Conservation (phyloP, 2,797 vertebrate genomes). For the Macropus fuliginosus region DNA sequence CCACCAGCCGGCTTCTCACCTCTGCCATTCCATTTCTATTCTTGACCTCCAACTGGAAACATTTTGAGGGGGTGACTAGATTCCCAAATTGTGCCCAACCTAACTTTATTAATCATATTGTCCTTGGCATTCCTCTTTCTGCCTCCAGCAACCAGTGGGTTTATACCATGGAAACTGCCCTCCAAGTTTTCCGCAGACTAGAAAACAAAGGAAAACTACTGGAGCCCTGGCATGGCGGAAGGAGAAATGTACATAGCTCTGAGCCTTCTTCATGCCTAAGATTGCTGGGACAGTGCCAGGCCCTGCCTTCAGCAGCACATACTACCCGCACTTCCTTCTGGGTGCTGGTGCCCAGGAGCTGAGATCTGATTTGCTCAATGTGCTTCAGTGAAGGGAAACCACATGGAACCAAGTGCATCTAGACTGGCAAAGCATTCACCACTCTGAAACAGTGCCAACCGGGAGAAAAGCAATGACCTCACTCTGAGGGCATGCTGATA, state of each 20-base stretch:
- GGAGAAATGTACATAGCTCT: neutral
- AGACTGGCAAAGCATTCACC: slow-evolving; percentile 27
- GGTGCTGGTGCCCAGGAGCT: neutral
- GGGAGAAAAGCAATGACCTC: neutral
- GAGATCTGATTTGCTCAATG: neutral
- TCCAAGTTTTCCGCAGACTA: neutral
- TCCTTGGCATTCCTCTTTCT: neutral
- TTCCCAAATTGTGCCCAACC: neutral
- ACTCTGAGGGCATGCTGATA: neutral
- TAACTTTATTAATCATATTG: neutral
- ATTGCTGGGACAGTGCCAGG: neutral
- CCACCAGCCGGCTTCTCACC: neutral
- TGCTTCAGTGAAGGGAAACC: neutral
- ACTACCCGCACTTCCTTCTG: neutral
- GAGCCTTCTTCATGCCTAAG: neutral
- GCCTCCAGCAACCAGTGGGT: neutral
- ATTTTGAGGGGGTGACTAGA: neutral
- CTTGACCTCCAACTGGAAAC: neutral
- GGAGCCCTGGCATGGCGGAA: neutral
- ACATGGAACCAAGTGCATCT: neutral
- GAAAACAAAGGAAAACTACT: neutral
- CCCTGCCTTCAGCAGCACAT: neutral
- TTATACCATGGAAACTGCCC: neutral
- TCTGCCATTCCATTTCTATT: no score
- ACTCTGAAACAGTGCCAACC: neutral